Evolutionary conservation across 2,113 vertebrate genomes (phyloP).

Genomic region (Notarius lentiginosus): DNA sequence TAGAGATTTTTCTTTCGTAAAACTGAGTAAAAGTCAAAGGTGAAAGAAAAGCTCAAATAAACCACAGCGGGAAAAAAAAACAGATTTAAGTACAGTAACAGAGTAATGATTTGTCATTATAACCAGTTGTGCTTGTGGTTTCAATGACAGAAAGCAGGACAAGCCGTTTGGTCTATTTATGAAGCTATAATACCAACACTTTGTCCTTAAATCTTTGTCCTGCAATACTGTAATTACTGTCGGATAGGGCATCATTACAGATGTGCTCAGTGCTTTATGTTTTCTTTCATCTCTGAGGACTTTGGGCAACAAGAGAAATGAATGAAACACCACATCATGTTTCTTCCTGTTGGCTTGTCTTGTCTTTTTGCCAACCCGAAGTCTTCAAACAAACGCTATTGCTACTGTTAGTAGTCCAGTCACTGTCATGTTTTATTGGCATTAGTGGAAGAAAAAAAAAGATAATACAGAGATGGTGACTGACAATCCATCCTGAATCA

Average conservation of each 20-base stretch:
- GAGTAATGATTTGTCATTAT: neutral
- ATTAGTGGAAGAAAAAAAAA: neutral
- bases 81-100: neutral
- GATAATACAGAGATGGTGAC: neutral
- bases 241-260: constrained; percentile 6
- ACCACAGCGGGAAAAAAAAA: neutral
- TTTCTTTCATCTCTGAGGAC: constrained; percentile 25
- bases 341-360: neutral
- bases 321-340: neutral
- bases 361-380: neutral
- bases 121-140: neutral
- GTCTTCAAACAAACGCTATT: neutral
- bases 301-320: neutral
- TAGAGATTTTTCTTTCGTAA: neutral
- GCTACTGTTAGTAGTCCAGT: neutral
- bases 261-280: constrained; percentile 1
- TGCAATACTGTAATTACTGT: constrained; percentile 30
- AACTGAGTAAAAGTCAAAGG: neutral
- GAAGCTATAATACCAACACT: constrained; percentile 1
- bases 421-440: no score
- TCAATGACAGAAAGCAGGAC: neutral
- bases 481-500: neutral
- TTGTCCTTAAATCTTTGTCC: neutral
- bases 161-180: constrained; percentile 16
- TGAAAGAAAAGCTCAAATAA: neutral